Base-by-base conservation (phyloP, 1,140 invertebrate genomes). In the Zelostemma sp. region DNA sequence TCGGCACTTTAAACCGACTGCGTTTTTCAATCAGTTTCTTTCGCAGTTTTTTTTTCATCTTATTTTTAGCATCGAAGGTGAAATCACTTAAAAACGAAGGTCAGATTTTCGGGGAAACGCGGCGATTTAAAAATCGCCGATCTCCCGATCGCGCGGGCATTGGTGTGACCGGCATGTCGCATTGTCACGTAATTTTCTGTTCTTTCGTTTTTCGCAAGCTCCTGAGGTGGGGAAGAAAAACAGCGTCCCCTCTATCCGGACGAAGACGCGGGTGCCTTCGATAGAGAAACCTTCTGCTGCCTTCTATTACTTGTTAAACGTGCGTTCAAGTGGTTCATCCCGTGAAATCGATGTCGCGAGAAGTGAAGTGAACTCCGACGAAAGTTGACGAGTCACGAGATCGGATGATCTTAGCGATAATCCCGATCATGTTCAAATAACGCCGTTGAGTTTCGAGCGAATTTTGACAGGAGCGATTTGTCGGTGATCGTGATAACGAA, bases 311-410 rank as follows among this genome's bases (percentile, higher is more conserved):
- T 58, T 38, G 51, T 55, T 55, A 55, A 55, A 21, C 18, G 31
- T 31, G 55, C 68, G 45, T 60, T 53, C 67, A 60, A 40, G 19
- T 40, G 38, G 50, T 38, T 38, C 3, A 28, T 19, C 38, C 25
- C 51, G 51, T 66, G 60, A 48, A 48, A 64, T 47, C 25, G n/a
- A 35, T n/a, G n/a, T n/a, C n/a, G n/a, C n/a, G n/a, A n/a, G n/a
- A n/a, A n/a, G n/a, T n/a, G n/a, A n/a, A n/a, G n/a, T n/a, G n/a
- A n/a, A n/a, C n/a, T n/a, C n/a, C n/a, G n/a, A n/a, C 35, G 54
- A 35, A 35, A 35, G 3, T 55, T 41, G 25, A 11, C 48, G 64
- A 53, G 38, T 28, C 31, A 55, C 21, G 15, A 15, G 15, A 17
- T n/a, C 15, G 12, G 15, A 15, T 15, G 31, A 59, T 49, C 25